Percentiles rank a stretch among this genome's conserved stretches.
These are phyloP conservation scores for Copidosoma floridanum DNA, from an alignment of 1,140 invertebrate species.

Conservation along the genomic window DNA sequence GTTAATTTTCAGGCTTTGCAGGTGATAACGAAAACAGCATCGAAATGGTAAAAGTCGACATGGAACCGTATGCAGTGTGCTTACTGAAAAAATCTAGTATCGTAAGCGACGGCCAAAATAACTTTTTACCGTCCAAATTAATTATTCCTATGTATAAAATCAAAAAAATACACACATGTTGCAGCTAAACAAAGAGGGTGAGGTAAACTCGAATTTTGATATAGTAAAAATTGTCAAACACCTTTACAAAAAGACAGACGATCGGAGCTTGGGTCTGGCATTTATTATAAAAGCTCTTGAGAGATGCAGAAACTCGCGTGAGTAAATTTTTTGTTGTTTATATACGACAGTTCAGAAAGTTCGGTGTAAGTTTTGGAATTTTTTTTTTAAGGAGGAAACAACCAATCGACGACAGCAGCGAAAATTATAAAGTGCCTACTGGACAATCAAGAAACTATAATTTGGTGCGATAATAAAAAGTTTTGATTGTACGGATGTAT, in stretches of 20 bases:
- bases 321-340: neutral
- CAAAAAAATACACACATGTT: too few relatives aligned
- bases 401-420: neutral
- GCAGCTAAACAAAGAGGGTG: constrained; percentile 8
- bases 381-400: neutral
- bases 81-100: constrained; percentile 13
- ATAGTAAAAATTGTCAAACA: constrained; percentile 11
- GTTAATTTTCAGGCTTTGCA: neutral
- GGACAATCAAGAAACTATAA: constrained; percentile 6
- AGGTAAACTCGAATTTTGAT: constrained; percentile 11
- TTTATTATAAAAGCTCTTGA: constrained; percentile 1
- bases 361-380: neutral
- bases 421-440: constrained; percentile 20
- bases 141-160: neutral
- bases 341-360: neutral
- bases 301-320: constrained; percentile 1
- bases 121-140: neutral
- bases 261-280: neutral
- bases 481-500: too few relatives aligned
- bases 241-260: constrained; percentile 4
- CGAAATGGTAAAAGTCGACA: neutral
- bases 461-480: constrained; percentile 10
- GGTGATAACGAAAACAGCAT: neutral
- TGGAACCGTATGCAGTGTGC: constrained; percentile 7
- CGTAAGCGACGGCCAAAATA: too few relatives aligned